phyloP scores from a whole-genome alignment of 2,888 invertebrate genomes.

The Perizoma flavofasciatum region DNA sequence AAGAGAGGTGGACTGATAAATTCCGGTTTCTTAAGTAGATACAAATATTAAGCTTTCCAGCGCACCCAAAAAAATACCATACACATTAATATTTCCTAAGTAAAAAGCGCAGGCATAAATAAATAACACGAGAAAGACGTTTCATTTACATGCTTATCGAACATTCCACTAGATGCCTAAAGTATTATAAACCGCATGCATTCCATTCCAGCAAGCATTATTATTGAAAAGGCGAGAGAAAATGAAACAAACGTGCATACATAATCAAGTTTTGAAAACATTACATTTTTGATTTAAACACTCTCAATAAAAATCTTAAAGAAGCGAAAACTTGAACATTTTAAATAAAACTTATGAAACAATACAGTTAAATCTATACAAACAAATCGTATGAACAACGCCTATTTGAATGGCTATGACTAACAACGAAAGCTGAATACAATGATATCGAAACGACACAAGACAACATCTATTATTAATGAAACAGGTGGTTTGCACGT shows the following conservation, averaged over 20 bases:
- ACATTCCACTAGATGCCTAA: constrained; percentile 6
- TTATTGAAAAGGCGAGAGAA: constrained; percentile 9
- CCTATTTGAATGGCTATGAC: constrained; percentile 9
- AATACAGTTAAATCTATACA: constrained; percentile 10
- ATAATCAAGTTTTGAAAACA: constrained; percentile 4
- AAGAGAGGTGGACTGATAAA: no score
- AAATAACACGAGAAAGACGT: background rate
- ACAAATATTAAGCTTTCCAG: no score
- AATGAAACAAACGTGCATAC: constrained; percentile 18
- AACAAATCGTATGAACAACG: constrained; percentile 15
- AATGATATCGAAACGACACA: constrained; percentile 42
- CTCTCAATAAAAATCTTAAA: background rate
- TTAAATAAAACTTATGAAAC: constrained; percentile 5
- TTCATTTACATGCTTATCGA: constrained; percentile 10
- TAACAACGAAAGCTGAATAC: constrained; percentile 26
- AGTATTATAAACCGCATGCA: constrained; percentile 14
- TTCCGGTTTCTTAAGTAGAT: no score
- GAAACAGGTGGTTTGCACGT: constrained; percentile 26
- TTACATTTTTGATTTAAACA: background rate
- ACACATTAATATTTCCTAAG: background rate
- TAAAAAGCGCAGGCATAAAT: background rate
- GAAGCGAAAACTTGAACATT: constrained; percentile 5
- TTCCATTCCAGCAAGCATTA: constrained; percentile 12
- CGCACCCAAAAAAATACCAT: no score
- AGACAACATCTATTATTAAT: constrained; percentile 57